Evolutionary conservation across 2,797 vertebrate species (phyloP).

Genomic region (Glossophaga mutica): DNA sequence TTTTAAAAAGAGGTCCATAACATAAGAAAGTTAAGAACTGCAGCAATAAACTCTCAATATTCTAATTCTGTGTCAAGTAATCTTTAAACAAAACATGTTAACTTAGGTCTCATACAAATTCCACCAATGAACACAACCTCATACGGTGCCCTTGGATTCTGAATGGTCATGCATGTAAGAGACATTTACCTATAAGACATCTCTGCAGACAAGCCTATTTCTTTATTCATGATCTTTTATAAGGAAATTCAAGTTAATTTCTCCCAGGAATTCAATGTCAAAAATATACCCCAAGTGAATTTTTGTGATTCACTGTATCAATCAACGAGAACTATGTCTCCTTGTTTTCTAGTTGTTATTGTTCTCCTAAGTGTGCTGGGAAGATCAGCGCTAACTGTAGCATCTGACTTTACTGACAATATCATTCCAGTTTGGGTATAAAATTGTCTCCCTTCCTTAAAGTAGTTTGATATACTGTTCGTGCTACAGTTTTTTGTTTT

Average conservation of each 20-base stretch:
- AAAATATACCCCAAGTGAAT: background rate
- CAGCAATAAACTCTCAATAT: background rate
- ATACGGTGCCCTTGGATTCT: background rate
- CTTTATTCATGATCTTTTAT: background rate
- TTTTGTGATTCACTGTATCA: background rate
- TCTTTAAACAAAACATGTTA: background rate
- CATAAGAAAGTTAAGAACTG: background rate
- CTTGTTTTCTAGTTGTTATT: background rate
- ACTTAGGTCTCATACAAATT: background rate
- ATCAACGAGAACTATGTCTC: background rate
- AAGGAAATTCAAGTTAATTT: conserved; percentile 21
- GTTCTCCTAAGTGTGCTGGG: background rate
- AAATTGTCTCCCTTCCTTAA: background rate
- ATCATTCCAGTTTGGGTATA: background rate
- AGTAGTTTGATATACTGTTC: background rate
- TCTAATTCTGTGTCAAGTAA: conserved; percentile 31
- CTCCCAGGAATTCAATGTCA: conserved; percentile 15
- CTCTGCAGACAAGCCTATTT: background rate
- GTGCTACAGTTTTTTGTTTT: background rate
- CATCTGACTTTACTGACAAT: background rate
- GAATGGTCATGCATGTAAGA: background rate
- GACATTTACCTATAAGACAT: background rate
- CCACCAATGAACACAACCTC: background rate
- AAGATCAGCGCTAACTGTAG: background rate
- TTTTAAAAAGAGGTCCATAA: background rate